Base-by-base conservation (phyloP, 1,140 invertebrate genomes). In the Bemisia tabaci region DNA sequence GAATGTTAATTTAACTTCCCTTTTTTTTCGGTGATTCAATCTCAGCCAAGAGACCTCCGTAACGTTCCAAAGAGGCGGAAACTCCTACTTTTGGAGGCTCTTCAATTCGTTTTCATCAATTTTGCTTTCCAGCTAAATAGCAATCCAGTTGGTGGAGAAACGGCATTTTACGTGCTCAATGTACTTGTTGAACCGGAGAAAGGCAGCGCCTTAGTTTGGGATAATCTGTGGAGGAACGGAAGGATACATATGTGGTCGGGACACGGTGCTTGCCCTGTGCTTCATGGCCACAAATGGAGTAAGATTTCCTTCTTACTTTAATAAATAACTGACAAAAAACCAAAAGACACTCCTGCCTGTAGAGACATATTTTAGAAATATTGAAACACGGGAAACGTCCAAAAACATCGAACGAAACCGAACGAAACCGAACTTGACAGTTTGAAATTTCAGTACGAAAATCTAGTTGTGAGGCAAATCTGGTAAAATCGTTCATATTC, bases 241-340 rank as follows among this genome's bases (percentile, higher is more conserved):
- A 5, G 5, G 5, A 5, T 48, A 5, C 33, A 48, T 48, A 17
- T 9, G 17, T 48, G 33, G 33, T 9, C 33, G 33, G 33, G 33
- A 48, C 64, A 65, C 26, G 58, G 58, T 12, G 58, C 64, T 22
- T 65, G 64, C 22, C 64, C 64, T 25, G 17, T 65, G 22, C 22
- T 65, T 21, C 58, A 59, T 26, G 64, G 64, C 26, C 58, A 65
- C 59, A 65, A 65, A 59, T 65, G 58, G 64, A 65, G 64, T 65
- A 12, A 65, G 48, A 59, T 2, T 12, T 25, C 22, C 23, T 9
- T 58, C 59, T 48, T 65, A 48, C 33, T 48, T 48, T 48, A n/a
- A n/a, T n/a, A n/a, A n/a, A n/a, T n/a, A n/a, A n/a, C n/a, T n/a
- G n/a, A n/a, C n/a, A n/a, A n/a, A n/a, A n/a, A n/a, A n/a, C n/a